A percentile compares a stretch with the other conserved stretches of the same genome.
phyloP scores from a whole-genome alignment of 2,113 vertebrate species.

The Oryzias celebensis region DNA sequence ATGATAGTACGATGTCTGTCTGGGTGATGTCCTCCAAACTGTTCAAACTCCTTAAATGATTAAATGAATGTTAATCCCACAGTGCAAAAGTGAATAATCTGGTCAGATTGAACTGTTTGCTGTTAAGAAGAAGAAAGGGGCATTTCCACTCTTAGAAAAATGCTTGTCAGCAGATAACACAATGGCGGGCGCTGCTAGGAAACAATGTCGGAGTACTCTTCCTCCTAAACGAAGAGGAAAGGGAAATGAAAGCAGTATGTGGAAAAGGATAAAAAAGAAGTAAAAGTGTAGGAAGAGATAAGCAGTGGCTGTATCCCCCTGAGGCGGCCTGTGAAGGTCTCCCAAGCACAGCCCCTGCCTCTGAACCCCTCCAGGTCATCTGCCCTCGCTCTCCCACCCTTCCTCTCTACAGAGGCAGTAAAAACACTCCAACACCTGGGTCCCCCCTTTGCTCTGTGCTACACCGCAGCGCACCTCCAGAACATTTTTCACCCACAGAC shows the following conservation, averaged over 20 bases:
- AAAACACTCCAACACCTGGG: slow-evolving; percentile 81
- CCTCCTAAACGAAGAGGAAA: slow-evolving; percentile 66
- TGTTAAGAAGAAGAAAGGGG: slow-evolving; percentile 52
- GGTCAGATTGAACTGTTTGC: slow-evolving; percentile 56
- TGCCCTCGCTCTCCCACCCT: slow-evolving; percentile 70
- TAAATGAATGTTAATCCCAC: slow-evolving; percentile 56
- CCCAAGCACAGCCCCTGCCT: slow-evolving; percentile 71
- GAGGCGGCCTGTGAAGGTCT: slow-evolving; percentile 72
- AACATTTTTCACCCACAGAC: slow-evolving; percentile 54
- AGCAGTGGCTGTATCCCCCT: slow-evolving; percentile 73
- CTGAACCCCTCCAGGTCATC: slow-evolving; percentile 77
- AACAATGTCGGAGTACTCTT: slow-evolving; percentile 56
- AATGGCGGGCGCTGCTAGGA: slow-evolving; percentile 66
- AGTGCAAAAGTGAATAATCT: slow-evolving; percentile 49
- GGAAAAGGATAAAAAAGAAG: slow-evolving; percentile 74
- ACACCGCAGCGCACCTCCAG: slow-evolving; percentile 67
- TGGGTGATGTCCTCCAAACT: slow-evolving; percentile 44
- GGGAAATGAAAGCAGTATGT: slow-evolving; percentile 74
- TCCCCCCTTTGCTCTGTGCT: slow-evolving; percentile 78
- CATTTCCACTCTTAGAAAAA: slow-evolving; percentile 59
- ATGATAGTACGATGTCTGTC: slow-evolving; percentile 42
- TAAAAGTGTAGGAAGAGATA: slow-evolving; percentile 80
- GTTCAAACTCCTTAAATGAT: slow-evolving; percentile 54
- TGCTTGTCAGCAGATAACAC: slow-evolving; percentile 71
- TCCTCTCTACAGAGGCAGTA: slow-evolving; percentile 78